A percentile compares a stretch with the other conserved stretches of the same genome.
These are phyloP conservation scores for Cydia splendana DNA, from an alignment of 1,140 invertebrate species.

Conservation along the genomic window DNA sequence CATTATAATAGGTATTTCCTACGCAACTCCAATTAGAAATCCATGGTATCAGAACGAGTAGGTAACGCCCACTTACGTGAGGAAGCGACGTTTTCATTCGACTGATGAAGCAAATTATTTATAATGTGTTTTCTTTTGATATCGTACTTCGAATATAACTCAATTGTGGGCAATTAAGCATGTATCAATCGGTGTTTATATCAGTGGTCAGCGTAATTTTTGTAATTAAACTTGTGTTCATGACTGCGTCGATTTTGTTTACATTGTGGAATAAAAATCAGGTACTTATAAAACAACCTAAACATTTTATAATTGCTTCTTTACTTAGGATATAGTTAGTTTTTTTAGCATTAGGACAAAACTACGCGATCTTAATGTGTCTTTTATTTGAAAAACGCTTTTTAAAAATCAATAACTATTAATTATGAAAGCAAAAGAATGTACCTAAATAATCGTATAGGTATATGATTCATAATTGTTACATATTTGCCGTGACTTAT, in stretches of 20 bases:
- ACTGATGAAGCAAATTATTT: constrained; percentile 11
- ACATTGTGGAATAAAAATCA: constrained; percentile 14
- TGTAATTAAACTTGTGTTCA: constrained; percentile 40
- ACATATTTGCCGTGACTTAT: too few species aligned
- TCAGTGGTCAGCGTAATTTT: constrained; percentile 32
- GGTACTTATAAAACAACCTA: neutral
- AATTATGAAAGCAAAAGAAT: too few species aligned
- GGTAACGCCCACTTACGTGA: constrained; percentile 28
- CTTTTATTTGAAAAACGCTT: too few species aligned
- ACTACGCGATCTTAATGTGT: too few species aligned
- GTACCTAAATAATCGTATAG: too few species aligned
- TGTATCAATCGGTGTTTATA: constrained; percentile 24
- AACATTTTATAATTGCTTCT: neutral
- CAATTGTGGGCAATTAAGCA: neutral
- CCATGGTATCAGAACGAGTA: constrained; percentile 19
- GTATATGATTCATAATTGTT: too few species aligned
- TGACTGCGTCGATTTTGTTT: constrained; percentile 32
- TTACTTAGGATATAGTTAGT: too few species aligned
- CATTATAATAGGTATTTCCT: neutral
- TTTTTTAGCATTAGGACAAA: too few species aligned
- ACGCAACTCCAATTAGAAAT: constrained; percentile 17
- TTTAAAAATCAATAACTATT: too few species aligned
- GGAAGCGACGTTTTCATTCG: constrained; percentile 2
- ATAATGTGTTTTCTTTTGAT: neutral
- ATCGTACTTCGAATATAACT: constrained; percentile 8